Evolutionary conservation across 2,888 invertebrate species (phyloP), one percentile per base, ranked within the genome.

Genomic region (Philonicus albiceps): DNA sequence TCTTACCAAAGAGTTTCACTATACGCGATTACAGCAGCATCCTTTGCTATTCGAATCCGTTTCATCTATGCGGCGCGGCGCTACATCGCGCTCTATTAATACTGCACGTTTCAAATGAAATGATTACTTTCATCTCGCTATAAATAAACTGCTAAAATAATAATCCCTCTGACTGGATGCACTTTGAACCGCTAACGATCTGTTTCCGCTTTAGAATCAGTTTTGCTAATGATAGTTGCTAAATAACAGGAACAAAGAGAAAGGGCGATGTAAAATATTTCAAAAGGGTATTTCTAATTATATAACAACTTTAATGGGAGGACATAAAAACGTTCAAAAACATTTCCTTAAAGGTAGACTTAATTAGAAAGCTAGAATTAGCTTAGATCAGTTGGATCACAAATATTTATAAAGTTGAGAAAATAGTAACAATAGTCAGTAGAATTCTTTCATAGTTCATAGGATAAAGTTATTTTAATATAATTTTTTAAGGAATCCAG

Each of bases 81-180:
- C 22, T 49, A 22, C 53, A 80, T 80, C 27, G 27, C 53, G 53
- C 37, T 49, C 64, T 81, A 64, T 81, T 81, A 81, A 55, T 81
- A 78, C 49, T 78, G 30, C 49, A 34, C 55, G 81, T 64, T 81
- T 55, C 55, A 22, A 81, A 64, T 53, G 81, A 81, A 81, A 55
- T 31, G 53, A 81, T 80, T 80, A 53, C 80, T 80, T 80, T 80
- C 80, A 80, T 80, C 80, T 80, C 5, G 64, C 64, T 64, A 64
- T 64, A 64, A 64, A 64, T 64, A 64, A 64, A 64, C 64, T 19
- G 22, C 19, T 55, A 55, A 53, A 80, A 81, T 81, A 81, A 81
- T 81, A 81, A 64, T 64, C 81, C 31, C 53, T 19, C 16, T 16
- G 30, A 55, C 55, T 81, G 55, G 55, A 43, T 55, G 49, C 55